Conservation (phyloP, 2,888 invertebrate genomes). For the Pseudococcus longispinus region DNA sequence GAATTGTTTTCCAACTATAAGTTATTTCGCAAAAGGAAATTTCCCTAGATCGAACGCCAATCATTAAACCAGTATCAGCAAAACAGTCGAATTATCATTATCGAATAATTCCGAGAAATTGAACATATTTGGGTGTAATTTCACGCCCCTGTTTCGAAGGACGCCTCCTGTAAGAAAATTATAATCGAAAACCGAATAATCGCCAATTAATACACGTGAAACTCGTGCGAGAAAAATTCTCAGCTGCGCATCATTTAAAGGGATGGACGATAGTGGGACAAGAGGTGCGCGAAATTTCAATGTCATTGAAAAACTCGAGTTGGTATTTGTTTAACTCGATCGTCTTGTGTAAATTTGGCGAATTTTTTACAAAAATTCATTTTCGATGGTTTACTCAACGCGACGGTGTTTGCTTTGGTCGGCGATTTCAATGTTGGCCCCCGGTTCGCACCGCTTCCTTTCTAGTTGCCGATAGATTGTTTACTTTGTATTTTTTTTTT, state of each 20-base stretch:
- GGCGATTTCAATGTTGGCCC: not conserved
- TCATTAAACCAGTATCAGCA: not conserved
- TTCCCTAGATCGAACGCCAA: not conserved
- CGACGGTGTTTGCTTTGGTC: not conserved
- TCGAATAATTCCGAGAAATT: not conserved
- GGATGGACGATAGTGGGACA: not conserved
- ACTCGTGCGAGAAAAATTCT: not conserved
- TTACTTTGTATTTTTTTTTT: not conserved
- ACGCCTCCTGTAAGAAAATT: not conserved
- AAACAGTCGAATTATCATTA: not conserved
- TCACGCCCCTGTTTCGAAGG: not conserved
- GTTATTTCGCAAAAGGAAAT: not conserved
- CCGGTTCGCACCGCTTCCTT: not conserved
- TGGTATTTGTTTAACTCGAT: not conserved
- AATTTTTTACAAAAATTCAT: not conserved
- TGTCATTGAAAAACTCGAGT: not conserved
- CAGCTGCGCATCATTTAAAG: not conserved
- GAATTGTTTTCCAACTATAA: not conserved
- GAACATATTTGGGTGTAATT: not conserved
- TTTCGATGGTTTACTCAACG: not conserved
- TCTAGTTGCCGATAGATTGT: not conserved
- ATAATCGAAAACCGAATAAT: conserved; percentile 34
- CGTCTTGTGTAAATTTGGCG: not conserved
- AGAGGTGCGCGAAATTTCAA: not conserved
- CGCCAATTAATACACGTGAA: not conserved